Base-by-base conservation (phyloP, 2,797 vertebrate species). In the Phrynocephalus vlangalii region DNA sequence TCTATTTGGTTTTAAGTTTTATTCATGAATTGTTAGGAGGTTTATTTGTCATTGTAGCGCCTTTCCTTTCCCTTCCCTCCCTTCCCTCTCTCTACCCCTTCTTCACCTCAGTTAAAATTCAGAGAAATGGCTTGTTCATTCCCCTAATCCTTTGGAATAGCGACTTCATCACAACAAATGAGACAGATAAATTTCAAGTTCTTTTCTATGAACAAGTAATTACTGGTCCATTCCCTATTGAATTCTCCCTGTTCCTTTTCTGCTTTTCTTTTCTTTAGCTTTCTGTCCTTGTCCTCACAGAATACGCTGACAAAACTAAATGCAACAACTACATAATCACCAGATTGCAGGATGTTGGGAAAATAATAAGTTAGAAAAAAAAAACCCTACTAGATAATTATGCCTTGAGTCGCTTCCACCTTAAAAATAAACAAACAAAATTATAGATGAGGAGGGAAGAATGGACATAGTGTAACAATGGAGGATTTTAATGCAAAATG, bases 111-210 rank as follows among this genome's bases (percentile, higher is more conserved):
- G 63, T 73, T 50, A 88, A 72, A 28, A 24, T 81, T 85, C 78
- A 81, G 48, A 85, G 84, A 81, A 88, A 68, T 81, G 83, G 63
- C 30, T 80, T 75, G 70, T 85, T 88, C 44, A 22, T 78, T 75
- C 71, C 81, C 18, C 70, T 85, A 88, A 88, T 85, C 60, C 78
- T 88, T 88, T 88, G 48, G 60, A 76, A 81, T n/a, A 88, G 87
- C 79, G 81, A 76, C 71, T 88, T 83, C 71, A 81, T 88, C 83
- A 88, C 83, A 88, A 76, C 63, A 88, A 88, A 88, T 75, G 78
- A 88, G 72, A 88, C 78, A 88, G 83, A 88, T 88, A 88, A 68
- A 88, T 88, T 88, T 88, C 77, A 88, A 85, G 83, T 75, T 88
- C 70, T 75, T 70, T 88, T 85, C 83, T 88, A 88, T 88, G 78